phyloP scores from a whole-genome alignment of 1,140 invertebrate species.

The Scaptomyza montana region DNA sequence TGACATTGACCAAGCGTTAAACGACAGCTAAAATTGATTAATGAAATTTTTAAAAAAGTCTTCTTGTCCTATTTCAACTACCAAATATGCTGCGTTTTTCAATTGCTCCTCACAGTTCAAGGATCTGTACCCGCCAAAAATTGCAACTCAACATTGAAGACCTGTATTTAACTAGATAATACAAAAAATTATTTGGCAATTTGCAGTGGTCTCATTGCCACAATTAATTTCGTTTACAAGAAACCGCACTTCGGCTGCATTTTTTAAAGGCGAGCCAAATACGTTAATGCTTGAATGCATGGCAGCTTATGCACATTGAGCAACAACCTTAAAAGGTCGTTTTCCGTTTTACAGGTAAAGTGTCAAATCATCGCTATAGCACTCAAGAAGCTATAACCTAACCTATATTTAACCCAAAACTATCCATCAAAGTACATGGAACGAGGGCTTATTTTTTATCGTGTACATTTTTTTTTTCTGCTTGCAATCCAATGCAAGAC shows the following conservation, averaged over 20 bases:
- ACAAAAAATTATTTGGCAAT: constrained; percentile 32
- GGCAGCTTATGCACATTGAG: constrained; percentile 48
- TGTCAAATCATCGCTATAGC: constrained; percentile 73
- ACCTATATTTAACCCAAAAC: constrained; percentile 81
- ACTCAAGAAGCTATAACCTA: constrained; percentile 68
- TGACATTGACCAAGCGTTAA: background rate
- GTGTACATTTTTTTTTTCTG: constrained; percentile 31
- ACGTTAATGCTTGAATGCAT: constrained; percentile 6
- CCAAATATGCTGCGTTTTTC: background rate
- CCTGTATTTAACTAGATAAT: background rate
- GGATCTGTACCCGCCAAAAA: background rate
- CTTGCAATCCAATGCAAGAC: constrained; percentile 52
- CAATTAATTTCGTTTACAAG: constrained; percentile 35
- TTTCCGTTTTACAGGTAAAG: constrained; percentile 58
- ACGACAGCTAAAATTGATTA: background rate
- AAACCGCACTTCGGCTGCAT: constrained; percentile 20
- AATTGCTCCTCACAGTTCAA: constrained; percentile 1
- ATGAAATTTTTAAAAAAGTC: too few relatives aligned
- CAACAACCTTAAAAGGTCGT: constrained; percentile 80
- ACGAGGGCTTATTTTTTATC: constrained; percentile 48
- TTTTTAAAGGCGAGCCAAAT: constrained; percentile 24
- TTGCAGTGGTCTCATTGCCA: constrained; percentile 41
- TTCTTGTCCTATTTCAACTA: too few relatives aligned
- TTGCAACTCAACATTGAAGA: background rate
- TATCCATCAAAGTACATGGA: constrained; percentile 70